Evolutionary conservation across 1,140 invertebrate species (phyloP).

Genomic region (Zaprionus vittiger): DNA sequence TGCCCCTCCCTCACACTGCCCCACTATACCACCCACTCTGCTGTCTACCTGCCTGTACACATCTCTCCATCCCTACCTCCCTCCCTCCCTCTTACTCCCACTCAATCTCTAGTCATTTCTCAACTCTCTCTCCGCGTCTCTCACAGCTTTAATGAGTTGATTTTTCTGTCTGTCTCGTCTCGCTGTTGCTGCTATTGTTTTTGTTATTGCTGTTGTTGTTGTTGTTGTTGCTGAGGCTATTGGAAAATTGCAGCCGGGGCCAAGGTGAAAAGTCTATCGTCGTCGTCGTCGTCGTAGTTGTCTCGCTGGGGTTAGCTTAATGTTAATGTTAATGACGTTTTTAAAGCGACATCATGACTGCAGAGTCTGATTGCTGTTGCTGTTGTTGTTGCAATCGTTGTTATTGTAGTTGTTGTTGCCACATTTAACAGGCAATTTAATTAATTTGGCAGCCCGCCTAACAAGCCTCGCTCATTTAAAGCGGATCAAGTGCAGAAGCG

Average conservation of each 20-base stretch:
- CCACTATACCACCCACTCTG: background rate
- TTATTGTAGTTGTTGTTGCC: conserved; percentile 17
- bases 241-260: conserved; percentile 52
- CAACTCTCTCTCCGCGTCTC: conserved; percentile 1
- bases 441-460: conserved; percentile 47
- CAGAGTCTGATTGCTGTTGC: conserved; percentile 20
- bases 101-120: background rate
- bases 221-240: conserved; percentile 33
- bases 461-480: conserved; percentile 39
- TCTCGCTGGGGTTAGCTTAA: conserved; percentile 51
- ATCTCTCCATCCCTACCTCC: background rate
- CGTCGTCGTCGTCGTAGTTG: background rate
- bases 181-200: conserved; percentile 16
- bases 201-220: conserved; percentile 15
- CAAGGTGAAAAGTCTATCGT: conserved; percentile 72
- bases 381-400: conserved; percentile 13
- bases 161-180: conserved; percentile 54
- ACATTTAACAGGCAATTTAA: conserved; percentile 51
- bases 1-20: conserved; percentile 1
- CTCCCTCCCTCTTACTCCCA: conserved; percentile 1
- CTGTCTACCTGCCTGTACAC: background rate
- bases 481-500: conserved; percentile 34
- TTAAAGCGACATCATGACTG: conserved; percentile 72
- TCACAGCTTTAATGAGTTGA: conserved; percentile 50
- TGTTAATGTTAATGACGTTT: conserved; percentile 74